These are phyloP conservation scores for Plebejus anna DNA, from an alignment of 2,888 invertebrate species.

Conservation along the genomic window DNA sequence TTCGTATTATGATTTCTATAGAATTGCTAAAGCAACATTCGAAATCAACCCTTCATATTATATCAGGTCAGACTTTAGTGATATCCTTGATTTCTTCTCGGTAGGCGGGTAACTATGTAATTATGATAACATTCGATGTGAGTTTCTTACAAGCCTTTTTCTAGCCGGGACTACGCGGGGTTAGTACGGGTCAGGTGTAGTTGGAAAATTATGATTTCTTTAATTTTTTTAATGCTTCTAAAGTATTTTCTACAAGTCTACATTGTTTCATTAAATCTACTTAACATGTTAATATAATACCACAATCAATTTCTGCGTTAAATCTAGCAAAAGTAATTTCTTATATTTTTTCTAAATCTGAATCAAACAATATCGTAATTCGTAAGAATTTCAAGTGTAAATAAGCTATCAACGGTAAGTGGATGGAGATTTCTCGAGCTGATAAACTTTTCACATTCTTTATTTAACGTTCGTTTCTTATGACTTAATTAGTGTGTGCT, in stretches of 20 bases:
- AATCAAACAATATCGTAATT: not conserved
- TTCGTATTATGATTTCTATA: not conserved
- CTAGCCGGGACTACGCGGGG: too few relatives aligned
- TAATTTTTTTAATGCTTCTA: too few relatives aligned
- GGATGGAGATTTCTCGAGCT: not conserved
- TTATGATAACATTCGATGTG: too few relatives aligned
- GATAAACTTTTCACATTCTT: slow-evolving; percentile 22
- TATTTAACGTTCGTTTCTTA: slow-evolving; percentile 14
- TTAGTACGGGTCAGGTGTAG: too few relatives aligned
- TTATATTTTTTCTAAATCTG: not conserved
- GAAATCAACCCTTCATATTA: not conserved
- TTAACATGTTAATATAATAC: too few relatives aligned
- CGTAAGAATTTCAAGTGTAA: not conserved
- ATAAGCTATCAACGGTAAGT: slow-evolving; percentile 1
- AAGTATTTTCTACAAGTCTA: too few relatives aligned
- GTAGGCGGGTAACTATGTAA: too few relatives aligned
- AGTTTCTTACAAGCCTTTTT: too few relatives aligned
- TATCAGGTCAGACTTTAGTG: not conserved
- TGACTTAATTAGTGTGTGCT: not conserved
- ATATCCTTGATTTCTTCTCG: not conserved
- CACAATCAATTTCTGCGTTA: not conserved
- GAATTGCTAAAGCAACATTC: not conserved
- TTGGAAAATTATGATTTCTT: too few relatives aligned
- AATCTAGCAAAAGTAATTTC: not conserved
- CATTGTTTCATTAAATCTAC: not conserved